Percentiles rank a stretch among this genome's conserved stretches.
These are phyloP conservation scores for Setipinna tenuifilis DNA, from an alignment of 2,797 vertebrate genomes.

Conservation along the genomic window DNA sequence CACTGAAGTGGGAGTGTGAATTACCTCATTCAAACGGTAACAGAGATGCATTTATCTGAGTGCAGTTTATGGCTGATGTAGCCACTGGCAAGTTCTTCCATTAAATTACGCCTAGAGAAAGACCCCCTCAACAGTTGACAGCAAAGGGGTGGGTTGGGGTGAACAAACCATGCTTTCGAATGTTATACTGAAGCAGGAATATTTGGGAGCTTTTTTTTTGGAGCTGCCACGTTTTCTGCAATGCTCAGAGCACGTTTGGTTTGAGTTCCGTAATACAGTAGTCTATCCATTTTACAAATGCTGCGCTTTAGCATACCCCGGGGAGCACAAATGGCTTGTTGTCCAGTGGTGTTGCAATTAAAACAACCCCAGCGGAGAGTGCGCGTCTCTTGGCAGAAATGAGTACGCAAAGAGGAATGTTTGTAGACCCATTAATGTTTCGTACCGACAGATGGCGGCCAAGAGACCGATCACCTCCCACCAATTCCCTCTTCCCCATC, in stretches of 20 bases:
- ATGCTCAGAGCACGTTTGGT: background rate
- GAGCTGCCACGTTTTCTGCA: background rate
- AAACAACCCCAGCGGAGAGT: background rate
- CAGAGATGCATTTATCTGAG: constrained; percentile 77
- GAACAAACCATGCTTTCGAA: constrained; percentile 69
- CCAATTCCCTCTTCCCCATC: constrained; percentile 17
- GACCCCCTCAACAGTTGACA: constrained; percentile 64
- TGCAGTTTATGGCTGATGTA: constrained; percentile 70
- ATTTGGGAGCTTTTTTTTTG: constrained; percentile 49
- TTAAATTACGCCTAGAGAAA: constrained; percentile 70
- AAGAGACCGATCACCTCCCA: constrained; percentile 5
- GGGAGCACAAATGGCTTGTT: background rate
- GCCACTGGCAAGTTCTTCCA: constrained; percentile 74
- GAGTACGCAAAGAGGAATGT: background rate
- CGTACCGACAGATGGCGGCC: constrained; percentile 72
- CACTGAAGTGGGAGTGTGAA: constrained; percentile 69
- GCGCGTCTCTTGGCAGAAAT: background rate
- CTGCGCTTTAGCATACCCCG: background rate
- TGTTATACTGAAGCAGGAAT: constrained; percentile 66
- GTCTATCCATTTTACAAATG: background rate
- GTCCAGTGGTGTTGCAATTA: background rate
- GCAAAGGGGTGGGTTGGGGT: constrained; percentile 54
- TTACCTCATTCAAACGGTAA: constrained; percentile 77
- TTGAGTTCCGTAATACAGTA: background rate
- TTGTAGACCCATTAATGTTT: background rate